Evolutionary conservation across 2,797 vertebrate species (phyloP).

Genomic region (Lacerta agilis): DNA sequence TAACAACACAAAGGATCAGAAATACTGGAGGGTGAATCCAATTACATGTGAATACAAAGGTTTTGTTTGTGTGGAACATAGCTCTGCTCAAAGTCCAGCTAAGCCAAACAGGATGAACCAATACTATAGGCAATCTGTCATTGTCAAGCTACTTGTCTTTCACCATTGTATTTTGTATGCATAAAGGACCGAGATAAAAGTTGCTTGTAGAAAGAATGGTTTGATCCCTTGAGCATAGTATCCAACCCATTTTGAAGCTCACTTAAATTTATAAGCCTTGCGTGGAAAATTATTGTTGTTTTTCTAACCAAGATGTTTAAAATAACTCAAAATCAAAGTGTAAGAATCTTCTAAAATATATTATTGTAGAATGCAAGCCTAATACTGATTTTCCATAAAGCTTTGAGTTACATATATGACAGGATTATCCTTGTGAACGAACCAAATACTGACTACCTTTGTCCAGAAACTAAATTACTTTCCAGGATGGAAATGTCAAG

Average conservation of each 20-base stretch:
- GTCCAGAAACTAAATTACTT: not conserved
- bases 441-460: not conserved
- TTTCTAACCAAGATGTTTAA: not conserved
- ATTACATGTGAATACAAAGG: conserved; percentile 21
- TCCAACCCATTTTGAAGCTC: conserved; percentile 30
- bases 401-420: not conserved
- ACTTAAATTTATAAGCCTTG: not conserved
- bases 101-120: conserved; percentile 66
- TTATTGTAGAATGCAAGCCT: not conserved
- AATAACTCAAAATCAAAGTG: not conserved
- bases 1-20: rapidly evolving
- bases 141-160: conserved; percentile 61
- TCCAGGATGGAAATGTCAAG: not conserved
- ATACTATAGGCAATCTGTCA: conserved; percentile 67
- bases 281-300: not conserved
- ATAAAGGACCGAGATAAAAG: conserved; percentile 64
- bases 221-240: conserved; percentile 41
- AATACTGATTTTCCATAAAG: not conserved
- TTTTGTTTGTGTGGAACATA: conserved; percentile 54
- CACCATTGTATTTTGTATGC: conserved; percentile 48
- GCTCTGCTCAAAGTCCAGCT: conserved; percentile 46
- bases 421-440: not conserved
- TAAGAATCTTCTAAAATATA: not conserved
- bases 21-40: conserved; percentile 40
- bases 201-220: conserved; percentile 43